phyloP scores from a whole-genome alignment of 2,888 invertebrate genomes.

The Napeogenes sylphis region DNA sequence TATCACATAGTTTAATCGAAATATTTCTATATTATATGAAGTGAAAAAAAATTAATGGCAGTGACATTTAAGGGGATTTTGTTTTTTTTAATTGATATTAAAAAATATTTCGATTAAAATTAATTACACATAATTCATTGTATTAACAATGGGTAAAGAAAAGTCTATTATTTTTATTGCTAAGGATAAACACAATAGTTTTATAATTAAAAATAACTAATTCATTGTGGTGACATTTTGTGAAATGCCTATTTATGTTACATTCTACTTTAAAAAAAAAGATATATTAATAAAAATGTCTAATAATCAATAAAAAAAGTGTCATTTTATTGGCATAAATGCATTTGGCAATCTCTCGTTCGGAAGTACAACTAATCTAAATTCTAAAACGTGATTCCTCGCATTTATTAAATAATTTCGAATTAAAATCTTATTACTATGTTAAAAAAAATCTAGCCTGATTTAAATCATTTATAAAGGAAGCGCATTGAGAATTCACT shows the following conservation, averaged over 20 bases:
- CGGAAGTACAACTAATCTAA: constrained; percentile 8
- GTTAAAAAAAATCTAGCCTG: constrained; percentile 2
- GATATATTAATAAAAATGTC: not conserved
- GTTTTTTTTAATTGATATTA: no score
- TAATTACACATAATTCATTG: no score
- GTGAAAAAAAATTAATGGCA: no score
- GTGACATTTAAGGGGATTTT: no score
- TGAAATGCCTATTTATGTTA: constrained; percentile 1
- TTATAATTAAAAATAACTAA: no score
- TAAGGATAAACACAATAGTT: no score
- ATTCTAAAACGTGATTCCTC: not conserved
- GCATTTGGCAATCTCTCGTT: constrained; percentile 25
- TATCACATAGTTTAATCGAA: no score
- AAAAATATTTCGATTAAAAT: no score
- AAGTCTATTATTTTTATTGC: no score
- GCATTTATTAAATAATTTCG: constrained; percentile 1
- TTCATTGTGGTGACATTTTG: no score
- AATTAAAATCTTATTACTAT: constrained; percentile 3
- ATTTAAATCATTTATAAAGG: constrained; percentile 1
- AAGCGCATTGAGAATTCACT: not conserved
- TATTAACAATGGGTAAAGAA: no score
- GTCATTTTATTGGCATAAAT: constrained; percentile 24
- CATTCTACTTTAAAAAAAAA: not conserved
- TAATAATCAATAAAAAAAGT: constrained; percentile 11
- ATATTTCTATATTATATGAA: no score